These are phyloP conservation scores for Xestia ashworthii DNA, from an alignment of 2,888 invertebrate species.

Conservation along the genomic window DNA sequence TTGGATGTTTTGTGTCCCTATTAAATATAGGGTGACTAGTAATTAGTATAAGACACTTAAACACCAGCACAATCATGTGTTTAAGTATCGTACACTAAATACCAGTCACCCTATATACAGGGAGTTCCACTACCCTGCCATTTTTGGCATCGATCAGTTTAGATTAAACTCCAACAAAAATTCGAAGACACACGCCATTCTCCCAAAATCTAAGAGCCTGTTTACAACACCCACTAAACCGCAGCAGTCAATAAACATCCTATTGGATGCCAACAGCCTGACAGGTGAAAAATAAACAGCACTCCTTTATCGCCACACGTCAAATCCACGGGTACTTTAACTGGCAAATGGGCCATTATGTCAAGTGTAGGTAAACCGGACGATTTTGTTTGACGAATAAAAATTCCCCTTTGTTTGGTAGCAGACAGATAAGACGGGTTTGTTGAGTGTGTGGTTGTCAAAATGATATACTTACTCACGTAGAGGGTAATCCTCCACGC, in stretches of 20 bases:
- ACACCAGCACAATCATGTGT: no score
- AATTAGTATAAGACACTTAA: no score
- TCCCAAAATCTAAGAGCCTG: constrained; percentile 19
- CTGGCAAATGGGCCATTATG: constrained; percentile 76
- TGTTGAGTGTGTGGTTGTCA: constrained; percentile 13
- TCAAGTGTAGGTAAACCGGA: constrained; percentile 66
- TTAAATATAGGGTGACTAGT: background rate
- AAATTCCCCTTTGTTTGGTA: constrained; percentile 58
- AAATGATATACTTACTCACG: constrained; percentile 23
- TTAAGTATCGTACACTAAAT: no score
- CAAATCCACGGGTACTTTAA: constrained; percentile 75
- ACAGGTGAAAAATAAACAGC: constrained; percentile 68
- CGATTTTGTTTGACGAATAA: constrained; percentile 71
- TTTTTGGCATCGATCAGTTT: background rate
- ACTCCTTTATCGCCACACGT: constrained; percentile 74
- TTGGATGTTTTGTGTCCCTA: background rate
- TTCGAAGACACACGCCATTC: constrained; percentile 3
- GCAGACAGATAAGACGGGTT: constrained; percentile 52
- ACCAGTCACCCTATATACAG: no score
- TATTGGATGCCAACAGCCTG: constrained; percentile 37
- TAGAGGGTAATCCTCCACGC: background rate
- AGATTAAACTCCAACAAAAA: background rate
- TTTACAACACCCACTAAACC: constrained; percentile 38
- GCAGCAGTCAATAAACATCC: constrained; percentile 57
- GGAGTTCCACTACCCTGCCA: background rate